Percentiles rank a stretch among this genome's conserved stretches.
Conservation (phyloP, 2,888 invertebrate species). For the Cylloceria caligata region DNA sequence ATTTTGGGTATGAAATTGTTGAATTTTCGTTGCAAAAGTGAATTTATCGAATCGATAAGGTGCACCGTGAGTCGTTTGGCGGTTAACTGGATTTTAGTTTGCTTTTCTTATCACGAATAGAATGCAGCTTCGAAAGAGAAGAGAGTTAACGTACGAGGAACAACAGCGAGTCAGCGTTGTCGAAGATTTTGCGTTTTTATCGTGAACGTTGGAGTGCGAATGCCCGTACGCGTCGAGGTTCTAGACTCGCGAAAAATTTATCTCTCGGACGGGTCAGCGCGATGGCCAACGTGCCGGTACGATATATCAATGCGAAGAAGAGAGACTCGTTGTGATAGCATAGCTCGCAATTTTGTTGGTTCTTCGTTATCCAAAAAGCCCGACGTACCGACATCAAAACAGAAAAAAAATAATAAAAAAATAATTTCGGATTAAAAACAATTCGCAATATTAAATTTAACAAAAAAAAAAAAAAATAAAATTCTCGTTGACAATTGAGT, state of each 20-base stretch:
- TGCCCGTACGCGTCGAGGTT: background rate
- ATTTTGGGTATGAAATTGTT: slow-evolving; percentile 4
- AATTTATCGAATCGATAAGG: slow-evolving; percentile 53
- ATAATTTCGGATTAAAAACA: background rate
- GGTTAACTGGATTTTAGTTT: slow-evolving; percentile 1
- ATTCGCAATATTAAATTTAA: background rate
- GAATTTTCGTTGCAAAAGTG: slow-evolving; percentile 29
- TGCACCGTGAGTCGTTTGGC: background rate
- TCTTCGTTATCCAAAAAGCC: slow-evolving; percentile 32
- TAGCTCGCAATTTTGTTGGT: slow-evolving; percentile 14
- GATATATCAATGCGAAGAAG: slow-evolving; percentile 61
- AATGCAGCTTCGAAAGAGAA: slow-evolving; percentile 11
- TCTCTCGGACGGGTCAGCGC: slow-evolving; percentile 61
- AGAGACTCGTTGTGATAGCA: slow-evolving; percentile 54
- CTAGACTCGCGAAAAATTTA: slow-evolving; percentile 61
- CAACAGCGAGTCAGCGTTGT: background rate
- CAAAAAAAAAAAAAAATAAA: slow-evolving; percentile 23
- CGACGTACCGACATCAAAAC: background rate
- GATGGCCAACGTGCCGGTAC: slow-evolving; percentile 57
- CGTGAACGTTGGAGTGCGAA: background rate
- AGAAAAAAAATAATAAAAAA: slow-evolving; percentile 17
- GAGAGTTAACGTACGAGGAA: slow-evolving; percentile 5
- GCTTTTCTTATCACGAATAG: slow-evolving; percentile 20
- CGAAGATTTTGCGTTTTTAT: slow-evolving; percentile 29
- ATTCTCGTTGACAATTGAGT: background rate